A percentile compares a stretch with the other conserved stretches of the same genome.
phyloP scores from a whole-genome alignment of 2,113 vertebrate species.

The Carollia perspicillata region DNA sequence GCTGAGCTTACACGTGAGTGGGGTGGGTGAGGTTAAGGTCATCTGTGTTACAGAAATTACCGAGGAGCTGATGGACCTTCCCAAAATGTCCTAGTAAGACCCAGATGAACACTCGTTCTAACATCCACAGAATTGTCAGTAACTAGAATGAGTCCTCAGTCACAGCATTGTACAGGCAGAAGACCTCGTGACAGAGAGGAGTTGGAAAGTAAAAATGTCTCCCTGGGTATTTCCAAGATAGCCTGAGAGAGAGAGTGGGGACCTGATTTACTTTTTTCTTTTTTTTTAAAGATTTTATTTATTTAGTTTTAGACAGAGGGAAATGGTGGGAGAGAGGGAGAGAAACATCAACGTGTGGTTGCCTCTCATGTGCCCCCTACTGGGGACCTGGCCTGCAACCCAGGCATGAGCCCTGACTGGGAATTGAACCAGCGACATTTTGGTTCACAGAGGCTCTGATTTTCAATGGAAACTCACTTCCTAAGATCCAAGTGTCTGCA shows the following conservation, averaged over 20 bases:
- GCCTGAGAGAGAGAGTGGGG: not conserved
- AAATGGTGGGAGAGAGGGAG: too few relatives aligned
- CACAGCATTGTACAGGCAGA: not conserved
- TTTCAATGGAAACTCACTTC: not conserved
- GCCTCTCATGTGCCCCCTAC: too few relatives aligned
- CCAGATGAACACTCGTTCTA: not conserved
- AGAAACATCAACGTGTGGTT: too few relatives aligned
- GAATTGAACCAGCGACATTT: too few relatives aligned
- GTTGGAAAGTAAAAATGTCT: not conserved
- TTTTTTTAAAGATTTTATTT: too few relatives aligned
- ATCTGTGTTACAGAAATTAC: not conserved
- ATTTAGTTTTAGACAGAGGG: too few relatives aligned
- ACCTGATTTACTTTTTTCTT: too few relatives aligned
- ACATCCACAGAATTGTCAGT: not conserved
- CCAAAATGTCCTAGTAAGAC: not conserved
- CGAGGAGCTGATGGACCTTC: not conserved
- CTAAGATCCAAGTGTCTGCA: not conserved
- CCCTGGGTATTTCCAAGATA: not conserved
- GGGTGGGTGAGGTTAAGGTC: not conserved
- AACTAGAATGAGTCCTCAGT: not conserved
- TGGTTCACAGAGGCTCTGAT: not conserved
- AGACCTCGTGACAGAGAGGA: not conserved
- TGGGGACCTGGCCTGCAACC: too few relatives aligned
- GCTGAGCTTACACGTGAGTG: not conserved
- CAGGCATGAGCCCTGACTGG: too few relatives aligned